Percentiles rank a stretch among this genome's conserved stretches.
These are phyloP conservation scores for Drosophila niveifrons DNA, from an alignment of 2,888 invertebrate genomes.

Conservation along the genomic window DNA sequence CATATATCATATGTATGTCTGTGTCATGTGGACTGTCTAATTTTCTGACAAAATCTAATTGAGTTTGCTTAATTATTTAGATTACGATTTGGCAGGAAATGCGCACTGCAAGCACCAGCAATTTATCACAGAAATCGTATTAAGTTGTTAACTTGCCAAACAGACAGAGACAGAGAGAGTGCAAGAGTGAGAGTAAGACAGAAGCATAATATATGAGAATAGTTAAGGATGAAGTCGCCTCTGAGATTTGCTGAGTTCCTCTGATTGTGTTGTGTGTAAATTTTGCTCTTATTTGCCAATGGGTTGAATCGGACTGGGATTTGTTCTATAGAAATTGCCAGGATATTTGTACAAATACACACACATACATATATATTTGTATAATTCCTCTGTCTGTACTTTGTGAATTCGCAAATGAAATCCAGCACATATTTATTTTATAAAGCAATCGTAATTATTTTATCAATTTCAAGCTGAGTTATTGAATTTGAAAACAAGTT, in stretches of 20 bases:
- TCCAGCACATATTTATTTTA: conserved; percentile 36
- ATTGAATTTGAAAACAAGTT: not conserved
- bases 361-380: not conserved
- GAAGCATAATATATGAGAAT: conserved; percentile 43
- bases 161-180: conserved; percentile 8
- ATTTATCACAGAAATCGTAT: conserved; percentile 62
- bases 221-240: conserved; percentile 17
- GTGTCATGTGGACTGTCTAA: conserved; percentile 39
- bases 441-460: not conserved
- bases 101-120: conserved; percentile 36
- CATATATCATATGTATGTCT: conserved; percentile 1
- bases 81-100: conserved; percentile 63
- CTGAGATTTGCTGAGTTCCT: conserved; percentile 39
- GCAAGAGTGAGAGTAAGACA: not conserved
- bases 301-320: conserved; percentile 14
- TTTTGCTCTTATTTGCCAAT: conserved; percentile 21
- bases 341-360: conserved; percentile 1
- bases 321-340: conserved; percentile 25
- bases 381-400: not conserved
- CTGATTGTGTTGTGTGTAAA: conserved; percentile 3
- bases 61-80: conserved; percentile 76
- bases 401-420: conserved; percentile 33
- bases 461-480: not conserved
- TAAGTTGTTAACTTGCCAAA: conserved; percentile 47
- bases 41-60: conserved; percentile 70